Evolutionary conservation across 2,797 vertebrate species (phyloP).

Genomic region (Siniperca obscura): DNA sequence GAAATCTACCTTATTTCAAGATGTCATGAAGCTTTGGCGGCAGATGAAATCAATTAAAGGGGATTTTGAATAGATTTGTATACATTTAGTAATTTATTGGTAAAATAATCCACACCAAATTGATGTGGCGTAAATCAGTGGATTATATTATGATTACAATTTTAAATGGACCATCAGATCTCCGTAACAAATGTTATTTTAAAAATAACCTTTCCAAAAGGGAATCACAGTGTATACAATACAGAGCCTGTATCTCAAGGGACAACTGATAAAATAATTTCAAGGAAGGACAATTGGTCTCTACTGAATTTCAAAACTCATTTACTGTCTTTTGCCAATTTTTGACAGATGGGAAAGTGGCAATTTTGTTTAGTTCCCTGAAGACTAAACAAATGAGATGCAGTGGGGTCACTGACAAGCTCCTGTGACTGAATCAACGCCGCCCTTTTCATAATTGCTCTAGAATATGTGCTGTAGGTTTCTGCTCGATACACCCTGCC

Average conservation of each 20-base stretch:
- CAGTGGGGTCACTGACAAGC: slow-evolving; percentile 53
- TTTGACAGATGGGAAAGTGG: slow-evolving; percentile 80
- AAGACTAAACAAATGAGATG: slow-evolving; percentile 76
- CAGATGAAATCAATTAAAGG: not conserved
- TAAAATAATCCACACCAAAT: not conserved
- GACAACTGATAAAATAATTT: slow-evolving; percentile 65
- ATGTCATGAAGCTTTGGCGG: not conserved
- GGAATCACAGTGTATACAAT: slow-evolving; percentile 32
- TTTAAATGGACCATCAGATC: slow-evolving; percentile 35
- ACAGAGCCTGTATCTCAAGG: slow-evolving; percentile 58
- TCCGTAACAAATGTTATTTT: slow-evolving; percentile 34
- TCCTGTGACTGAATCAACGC: slow-evolving; percentile 67
- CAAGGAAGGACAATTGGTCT: slow-evolving; percentile 76
- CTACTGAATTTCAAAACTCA: slow-evolving; percentile 75
- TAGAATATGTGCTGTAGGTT: slow-evolving; percentile 48
- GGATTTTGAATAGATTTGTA: not conserved
- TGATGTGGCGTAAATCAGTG: slow-evolving; percentile 41
- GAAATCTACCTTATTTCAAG: not conserved
- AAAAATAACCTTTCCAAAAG: slow-evolving; percentile 40
- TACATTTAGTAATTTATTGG: not conserved
- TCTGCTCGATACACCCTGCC: slow-evolving; percentile 38
- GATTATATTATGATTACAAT: slow-evolving; percentile 50
- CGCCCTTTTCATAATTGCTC: slow-evolving; percentile 63
- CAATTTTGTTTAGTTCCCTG: slow-evolving; percentile 69
- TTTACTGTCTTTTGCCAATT: slow-evolving; percentile 75